Evolutionary conservation across 2,113 vertebrate genomes (phyloP), one percentile per base, ranked within the genome.

Genomic region (Gymnarchus niloticus): DNA sequence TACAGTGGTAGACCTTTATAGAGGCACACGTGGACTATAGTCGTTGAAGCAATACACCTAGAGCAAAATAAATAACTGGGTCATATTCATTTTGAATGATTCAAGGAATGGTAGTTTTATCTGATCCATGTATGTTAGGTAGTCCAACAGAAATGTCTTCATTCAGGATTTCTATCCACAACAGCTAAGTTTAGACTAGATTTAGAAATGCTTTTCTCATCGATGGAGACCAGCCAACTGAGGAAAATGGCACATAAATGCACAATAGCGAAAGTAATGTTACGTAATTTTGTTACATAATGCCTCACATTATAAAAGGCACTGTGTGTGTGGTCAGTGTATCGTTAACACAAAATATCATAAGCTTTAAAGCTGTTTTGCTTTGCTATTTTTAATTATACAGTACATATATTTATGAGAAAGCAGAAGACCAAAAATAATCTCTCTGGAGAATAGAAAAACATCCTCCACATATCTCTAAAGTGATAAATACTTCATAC

Each of bases 51-150:
- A 48, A 21, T 48, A 46, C 77, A 51, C 46, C 12, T 25, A 33
- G 19, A 2, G 41, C 14, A 33, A 7, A 73, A 17, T 41, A n/a
- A n/a, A n/a, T 41, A 73, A 6, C 65, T 2, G 76, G 41, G 76
- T 49, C 76, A 80, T 49, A n/a, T 44, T 80, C n/a, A 48, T 81
- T 81, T 81, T 81, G 77, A 81, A 51, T 51, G 44, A 28, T 48
- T 12, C 21, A 80, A n/a, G 44, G 46, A 37, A 33, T 73, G 65
- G 19, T 23, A 41, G 73, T 80, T 49, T 48, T 80, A 81, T n/a
- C n/a, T 81, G 77, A 49, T n/a, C 46, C 23, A 51, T 46, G 37
- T n/a, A 21, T 28, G 14, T 73, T 41, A 81, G 49, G 77, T 17
- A 81, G 49, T 51, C n/a, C 48, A 3, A 28, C 23, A 25, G 44